A percentile compares a stretch with the other conserved stretches of the same genome.
Conservation (phyloP, 2,797 vertebrate genomes). For the Novumbra hubbsi region DNA sequence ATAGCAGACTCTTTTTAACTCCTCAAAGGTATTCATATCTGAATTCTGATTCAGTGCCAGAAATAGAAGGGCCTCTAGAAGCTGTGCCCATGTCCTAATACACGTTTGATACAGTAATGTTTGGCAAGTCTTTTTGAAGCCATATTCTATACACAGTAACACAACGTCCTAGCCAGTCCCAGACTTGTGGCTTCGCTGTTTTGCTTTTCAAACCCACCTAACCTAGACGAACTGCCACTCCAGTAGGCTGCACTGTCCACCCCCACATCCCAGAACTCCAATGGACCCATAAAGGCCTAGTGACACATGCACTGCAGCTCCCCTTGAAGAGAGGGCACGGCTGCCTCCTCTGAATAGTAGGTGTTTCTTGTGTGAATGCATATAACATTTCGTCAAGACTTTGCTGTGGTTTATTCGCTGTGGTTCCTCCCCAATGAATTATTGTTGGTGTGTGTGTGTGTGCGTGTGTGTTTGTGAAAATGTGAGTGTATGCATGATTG, state of each 20-base stretch:
- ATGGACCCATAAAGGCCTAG: constrained; percentile 62
- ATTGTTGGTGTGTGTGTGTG: constrained; percentile 16
- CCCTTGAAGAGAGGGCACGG: constrained; percentile 61
- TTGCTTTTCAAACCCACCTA: constrained; percentile 47
- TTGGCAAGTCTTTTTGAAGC: constrained; percentile 36
- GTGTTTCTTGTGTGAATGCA: constrained; percentile 55
- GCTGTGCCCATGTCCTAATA: constrained; percentile 29
- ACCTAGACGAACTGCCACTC: constrained; percentile 55
- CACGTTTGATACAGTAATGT: constrained; percentile 43
- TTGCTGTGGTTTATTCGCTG: constrained; percentile 68
- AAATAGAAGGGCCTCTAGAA: constrained; percentile 11
- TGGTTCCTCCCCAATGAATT: constrained; percentile 47
- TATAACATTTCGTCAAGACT: constrained; percentile 63
- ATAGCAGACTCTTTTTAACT: too few relatives aligned
- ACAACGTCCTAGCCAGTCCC: constrained; percentile 39
- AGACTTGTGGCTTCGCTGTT: constrained; percentile 55
- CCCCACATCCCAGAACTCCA: constrained; percentile 50
- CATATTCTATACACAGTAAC: constrained; percentile 28
- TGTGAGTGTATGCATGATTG: background rate
- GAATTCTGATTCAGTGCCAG: too few relatives aligned
- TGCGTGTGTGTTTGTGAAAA: background rate
- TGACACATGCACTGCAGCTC: constrained; percentile 43
- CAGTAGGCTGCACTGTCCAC: constrained; percentile 50
- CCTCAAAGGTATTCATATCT: too few relatives aligned
- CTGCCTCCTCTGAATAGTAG: constrained; percentile 57